These are phyloP conservation scores for Urocynchramus pylzowi DNA, from an alignment of 2,113 vertebrate genomes.

Conservation along the genomic window DNA sequence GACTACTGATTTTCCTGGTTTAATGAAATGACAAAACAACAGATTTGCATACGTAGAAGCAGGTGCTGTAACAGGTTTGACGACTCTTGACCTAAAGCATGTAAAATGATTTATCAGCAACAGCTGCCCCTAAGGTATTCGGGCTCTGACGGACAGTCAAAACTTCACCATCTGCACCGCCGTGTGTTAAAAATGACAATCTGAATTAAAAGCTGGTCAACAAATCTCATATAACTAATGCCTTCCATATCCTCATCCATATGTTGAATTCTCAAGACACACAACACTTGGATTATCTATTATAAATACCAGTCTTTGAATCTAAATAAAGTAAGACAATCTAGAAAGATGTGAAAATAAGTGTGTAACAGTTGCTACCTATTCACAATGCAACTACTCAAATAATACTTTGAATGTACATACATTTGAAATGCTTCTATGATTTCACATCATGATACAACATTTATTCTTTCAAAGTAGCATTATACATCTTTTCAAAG, in stretches of 20 bases:
- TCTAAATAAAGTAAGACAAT: not conserved
- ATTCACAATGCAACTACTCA: not conserved
- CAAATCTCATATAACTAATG: constrained; percentile 82
- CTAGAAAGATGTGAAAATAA: not conserved
- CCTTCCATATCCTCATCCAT: constrained; percentile 75
- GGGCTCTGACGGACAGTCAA: constrained; percentile 82
- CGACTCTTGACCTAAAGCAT: constrained; percentile 84
- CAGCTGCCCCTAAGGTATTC: constrained; percentile 85
- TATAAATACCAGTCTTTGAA: constrained; percentile 10
- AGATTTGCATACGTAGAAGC: constrained; percentile 91
- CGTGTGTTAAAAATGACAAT: constrained; percentile 87
- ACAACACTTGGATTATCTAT: constrained; percentile 12
- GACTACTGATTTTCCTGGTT: constrained; percentile 76
- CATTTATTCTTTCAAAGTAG: not conserved
- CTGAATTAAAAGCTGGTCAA: constrained; percentile 86
- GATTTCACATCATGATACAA: not conserved
- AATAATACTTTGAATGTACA: not conserved
- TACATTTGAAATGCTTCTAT: not conserved
- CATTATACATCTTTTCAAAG: not conserved
- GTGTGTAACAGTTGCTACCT: not conserved
- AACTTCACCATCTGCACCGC: constrained; percentile 86
- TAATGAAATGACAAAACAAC: constrained; percentile 95
- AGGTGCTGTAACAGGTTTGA: constrained; percentile 96
- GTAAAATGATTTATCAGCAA: constrained; percentile 84
- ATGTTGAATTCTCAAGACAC: constrained; percentile 68